Evolutionary conservation across 2,888 invertebrate genomes (phyloP), one percentile per base, ranked within the genome.

Genomic region (Oligia latruncula): DNA sequence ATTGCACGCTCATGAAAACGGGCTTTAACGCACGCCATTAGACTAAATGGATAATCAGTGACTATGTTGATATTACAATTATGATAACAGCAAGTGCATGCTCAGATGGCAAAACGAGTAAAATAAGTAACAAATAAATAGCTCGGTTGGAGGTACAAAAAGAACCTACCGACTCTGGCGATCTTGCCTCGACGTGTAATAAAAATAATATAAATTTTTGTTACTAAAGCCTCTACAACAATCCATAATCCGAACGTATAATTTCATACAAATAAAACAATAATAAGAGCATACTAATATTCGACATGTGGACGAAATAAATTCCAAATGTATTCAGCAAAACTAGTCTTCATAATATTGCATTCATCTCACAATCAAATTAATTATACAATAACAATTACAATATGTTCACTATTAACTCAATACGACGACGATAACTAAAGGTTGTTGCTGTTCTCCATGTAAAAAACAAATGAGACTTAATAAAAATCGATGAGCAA

Each of bases 401-500:
- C 71, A 78, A 76, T 78, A 74, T 71, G 43, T 65, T 58, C 23
- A 65, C 43, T 74, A 74, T 74, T 65, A 74, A 77, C 71, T 74
- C 55, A 58, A 83, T 77, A 72, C 52, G 55, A 74, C 20, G 43
- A 58, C 17, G 49, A 17, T 71, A 71, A 70, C 58, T 68, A 68
- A 78, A 84, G 74, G 81, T 72, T 80, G 80, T 82, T 85, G 80
- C 71, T 67, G 78, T 77, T 84, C 80, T 81, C 64, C 74, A 67
- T 78, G 83, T 81, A 80, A 90, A 91, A 92, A 92, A 91, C 89
- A 91, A 92, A 82, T 71, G 82, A 88, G 86, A 86, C 84, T 88
- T 85, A 91, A 91, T 88, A 90, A 92, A 93, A 93, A 94, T 92
- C 91, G 92, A 94, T 81, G 80, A 92, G 90, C 82, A 92, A 93